Evolutionary conservation across 2,888 invertebrate genomes (phyloP).

Genomic region (Drosophila gaucha): DNA sequence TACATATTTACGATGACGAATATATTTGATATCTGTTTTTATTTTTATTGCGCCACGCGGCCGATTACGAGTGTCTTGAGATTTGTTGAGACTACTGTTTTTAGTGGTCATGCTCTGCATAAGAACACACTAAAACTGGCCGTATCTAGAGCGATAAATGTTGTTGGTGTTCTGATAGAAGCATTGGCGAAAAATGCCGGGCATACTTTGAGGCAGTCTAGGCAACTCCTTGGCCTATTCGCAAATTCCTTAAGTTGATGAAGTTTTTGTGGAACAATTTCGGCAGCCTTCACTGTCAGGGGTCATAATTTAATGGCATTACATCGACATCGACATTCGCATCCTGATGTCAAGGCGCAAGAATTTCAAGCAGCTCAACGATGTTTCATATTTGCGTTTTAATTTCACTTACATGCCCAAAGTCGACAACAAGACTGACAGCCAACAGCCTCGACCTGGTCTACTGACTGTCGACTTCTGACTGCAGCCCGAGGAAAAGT

Average conservation of each 20-base stretch:
- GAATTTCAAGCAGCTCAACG: constrained; percentile 63
- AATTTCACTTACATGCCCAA: constrained; percentile 62
- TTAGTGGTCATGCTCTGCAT: constrained; percentile 12
- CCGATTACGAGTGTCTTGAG: constrained; percentile 44
- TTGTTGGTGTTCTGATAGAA: not conserved
- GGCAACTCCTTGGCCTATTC: constrained; percentile 23
- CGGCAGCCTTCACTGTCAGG: constrained; percentile 38
- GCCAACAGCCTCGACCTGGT: constrained; percentile 19
- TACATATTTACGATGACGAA: constrained; percentile 44
- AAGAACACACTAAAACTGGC: not conserved
- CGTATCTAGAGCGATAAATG: constrained; percentile 7
- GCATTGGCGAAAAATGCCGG: constrained; percentile 33
- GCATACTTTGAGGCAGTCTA: constrained; percentile 50
- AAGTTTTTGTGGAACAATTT: constrained; percentile 57
- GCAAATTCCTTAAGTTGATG: constrained; percentile 55
- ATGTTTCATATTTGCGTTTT: constrained; percentile 68
- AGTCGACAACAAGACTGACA: constrained; percentile 13
- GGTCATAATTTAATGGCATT: constrained; percentile 66
- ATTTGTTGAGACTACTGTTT: constrained; percentile 36
- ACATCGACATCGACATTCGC: constrained; percentile 35
- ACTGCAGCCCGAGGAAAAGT: constrained; percentile 10
- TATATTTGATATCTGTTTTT: constrained; percentile 40
- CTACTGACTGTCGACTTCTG: constrained; percentile 15
- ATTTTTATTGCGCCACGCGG: constrained; percentile 44
- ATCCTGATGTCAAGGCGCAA: constrained; percentile 55